These are phyloP conservation scores for Agrochola litura DNA, from an alignment of 2,888 invertebrate genomes.

Conservation along the genomic window DNA sequence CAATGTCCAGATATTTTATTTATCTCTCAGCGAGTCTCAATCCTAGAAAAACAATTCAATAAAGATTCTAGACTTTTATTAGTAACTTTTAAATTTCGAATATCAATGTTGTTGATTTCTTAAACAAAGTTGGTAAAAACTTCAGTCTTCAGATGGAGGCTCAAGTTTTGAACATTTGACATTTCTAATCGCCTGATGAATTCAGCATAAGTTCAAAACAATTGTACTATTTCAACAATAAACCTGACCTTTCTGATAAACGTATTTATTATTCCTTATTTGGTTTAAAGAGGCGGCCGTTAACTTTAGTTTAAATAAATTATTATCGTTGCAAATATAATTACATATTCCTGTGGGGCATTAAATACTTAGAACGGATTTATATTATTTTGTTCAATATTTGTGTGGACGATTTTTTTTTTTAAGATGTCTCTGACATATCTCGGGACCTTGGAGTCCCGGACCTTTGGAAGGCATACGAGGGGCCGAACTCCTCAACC, in stretches of 20 bases:
- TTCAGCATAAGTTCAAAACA: not conserved
- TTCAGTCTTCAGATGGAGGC: not conserved
- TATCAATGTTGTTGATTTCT: not conserved
- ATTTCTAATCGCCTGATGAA: not conserved
- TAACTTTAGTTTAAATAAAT: conserved; percentile 12
- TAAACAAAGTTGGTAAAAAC: not conserved
- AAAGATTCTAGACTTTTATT: no score
- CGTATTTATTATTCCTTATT: not conserved
- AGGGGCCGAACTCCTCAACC: no score
- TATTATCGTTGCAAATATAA: not conserved
- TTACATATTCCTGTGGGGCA: not conserved
- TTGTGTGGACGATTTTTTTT: no score
- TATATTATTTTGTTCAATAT: not conserved
- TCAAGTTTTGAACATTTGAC: not conserved
- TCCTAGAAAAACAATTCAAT: no score
- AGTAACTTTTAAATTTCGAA: no score
- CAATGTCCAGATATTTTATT: not conserved
- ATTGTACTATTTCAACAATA: not conserved
- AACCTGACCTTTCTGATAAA: not conserved
- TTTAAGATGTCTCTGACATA: no score
- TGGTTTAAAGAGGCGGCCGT: not conserved
- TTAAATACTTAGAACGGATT: not conserved
- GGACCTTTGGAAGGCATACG: no score
- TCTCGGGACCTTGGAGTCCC: no score
- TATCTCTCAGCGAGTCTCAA: not conserved